Conservation (phyloP, 2,113 vertebrate species). For the Zingel zingel region DNA sequence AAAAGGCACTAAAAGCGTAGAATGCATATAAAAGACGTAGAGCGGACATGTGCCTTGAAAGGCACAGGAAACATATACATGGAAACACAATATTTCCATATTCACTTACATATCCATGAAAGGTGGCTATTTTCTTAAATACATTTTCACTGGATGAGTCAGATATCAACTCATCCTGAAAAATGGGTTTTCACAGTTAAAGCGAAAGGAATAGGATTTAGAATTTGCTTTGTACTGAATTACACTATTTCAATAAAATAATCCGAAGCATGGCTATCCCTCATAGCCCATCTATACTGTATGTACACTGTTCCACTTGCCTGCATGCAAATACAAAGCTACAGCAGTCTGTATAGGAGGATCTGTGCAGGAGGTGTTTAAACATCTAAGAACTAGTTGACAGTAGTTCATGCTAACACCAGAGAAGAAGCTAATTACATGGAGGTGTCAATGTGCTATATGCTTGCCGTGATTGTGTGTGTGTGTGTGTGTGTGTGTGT, state of each 20-base stretch:
- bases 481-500: slow-evolving; percentile 17
- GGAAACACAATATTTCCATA: neutral
- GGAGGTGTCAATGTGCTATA: slow-evolving; percentile 39
- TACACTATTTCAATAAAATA: slow-evolving; percentile 2
- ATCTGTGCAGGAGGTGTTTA: slow-evolving; percentile 54
- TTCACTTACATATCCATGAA: neutral
- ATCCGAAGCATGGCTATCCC: neutral
- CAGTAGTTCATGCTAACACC: slow-evolving; percentile 54
- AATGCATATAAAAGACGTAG: neutral
- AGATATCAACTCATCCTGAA: neutral
- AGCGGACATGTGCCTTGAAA: neutral
- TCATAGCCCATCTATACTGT: neutral
- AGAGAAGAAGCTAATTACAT: slow-evolving; percentile 59
- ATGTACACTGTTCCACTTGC: neutral
- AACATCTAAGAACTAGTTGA: slow-evolving; percentile 57
- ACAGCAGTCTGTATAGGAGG: slow-evolving; percentile 17
- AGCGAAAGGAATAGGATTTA: neutral
- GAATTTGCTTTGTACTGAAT: neutral
- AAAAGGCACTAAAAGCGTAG: neutral
- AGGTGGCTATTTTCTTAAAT: neutral
- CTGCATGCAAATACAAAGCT: slow-evolving; percentile 44
- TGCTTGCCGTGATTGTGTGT: slow-evolving; percentile 8
- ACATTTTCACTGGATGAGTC: neutral
- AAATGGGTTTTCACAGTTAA: slow-evolving; percentile 14
- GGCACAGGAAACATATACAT: neutral